Evolutionary conservation across 2,888 invertebrate genomes (phyloP), one percentile per base, ranked within the genome.

Genomic region (Netelia inedita): DNA sequence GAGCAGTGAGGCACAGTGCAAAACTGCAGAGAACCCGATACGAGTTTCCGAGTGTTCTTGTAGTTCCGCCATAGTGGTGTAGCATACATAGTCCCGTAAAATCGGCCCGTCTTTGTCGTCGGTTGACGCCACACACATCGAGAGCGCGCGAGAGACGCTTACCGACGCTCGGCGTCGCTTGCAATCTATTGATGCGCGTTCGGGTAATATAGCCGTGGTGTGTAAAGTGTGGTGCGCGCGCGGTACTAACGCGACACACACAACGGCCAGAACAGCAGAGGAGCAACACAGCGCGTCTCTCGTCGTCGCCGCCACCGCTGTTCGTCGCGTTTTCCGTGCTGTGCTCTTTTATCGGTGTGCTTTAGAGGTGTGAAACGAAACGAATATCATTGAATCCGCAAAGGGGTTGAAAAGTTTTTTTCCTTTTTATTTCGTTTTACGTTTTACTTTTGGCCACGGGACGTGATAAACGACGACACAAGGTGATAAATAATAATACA

Each of bases 121-220:
- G 87, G 83, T 87, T 86, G 87, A 89, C 87, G 89, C 88, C 90
- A 90, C 89, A 90, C 90, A 57, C 57, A 19, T 57, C 16, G 10
- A n/a, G 57, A 16, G 57, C 57, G 57, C 57, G 57, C 57, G 19
- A 57, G 19, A 57, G 91, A 91, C 90, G 91, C 90, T 92, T 93
- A 93, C 93, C 93, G 92, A 93, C 93, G 93, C 92, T 92, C 93
- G 92, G 92, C 93, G 92, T 93, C 91, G 88, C 88, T 88, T 87
- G 23, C 84, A 85, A 86, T 82, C 80, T 74, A 78, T 79, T 78
- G 82, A 86, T 85, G 87, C 82, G 68, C 82, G 68, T 84, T 79
- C 75, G 85, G 82, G 82, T 86, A 87, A 88, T 85, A 82, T 86
- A 85, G 82, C 69, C 83, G 84, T 74, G 76, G 63, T 78, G 83